Evolutionary conservation across 2,888 invertebrate genomes (phyloP).

Genomic region (Argyra leucocephala): DNA sequence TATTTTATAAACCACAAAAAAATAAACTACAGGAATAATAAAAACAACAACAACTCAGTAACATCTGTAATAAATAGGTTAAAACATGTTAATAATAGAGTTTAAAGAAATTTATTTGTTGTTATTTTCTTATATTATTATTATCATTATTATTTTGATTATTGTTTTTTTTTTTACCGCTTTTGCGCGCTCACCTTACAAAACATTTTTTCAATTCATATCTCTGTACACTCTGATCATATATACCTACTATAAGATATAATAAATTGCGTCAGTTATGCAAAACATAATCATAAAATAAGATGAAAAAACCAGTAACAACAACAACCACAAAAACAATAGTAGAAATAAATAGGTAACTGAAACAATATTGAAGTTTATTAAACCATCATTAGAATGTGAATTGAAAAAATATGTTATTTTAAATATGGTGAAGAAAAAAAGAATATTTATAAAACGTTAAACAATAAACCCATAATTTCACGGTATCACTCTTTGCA

Average conservation of each 20-base stretch:
- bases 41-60: too few species aligned
- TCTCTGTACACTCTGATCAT: not conserved
- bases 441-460: not conserved
- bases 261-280: slow-evolving; percentile 3
- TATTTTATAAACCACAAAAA: too few species aligned
- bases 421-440: not conserved
- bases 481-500: not conserved
- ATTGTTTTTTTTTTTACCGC: too few species aligned
- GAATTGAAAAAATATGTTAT: not conserved
- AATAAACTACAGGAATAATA: too few species aligned
- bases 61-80: slow-evolving; percentile 1
- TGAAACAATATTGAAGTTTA: slow-evolving; percentile 6
- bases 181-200: too few species aligned
- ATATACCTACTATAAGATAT: not conserved
- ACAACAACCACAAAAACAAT: not conserved
- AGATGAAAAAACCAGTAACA: not conserved
- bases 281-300: not conserved
- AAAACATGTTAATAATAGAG: not conserved
- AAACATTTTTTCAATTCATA: not conserved
- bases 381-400: not conserved
- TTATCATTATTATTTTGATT: too few species aligned
- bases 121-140: too few species aligned
- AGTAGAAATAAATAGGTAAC: not conserved
- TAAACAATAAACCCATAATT: slow-evolving; percentile 6
- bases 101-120: not conserved